Conservation (phyloP, 2,113 vertebrate species). For the Aptenodytes forsteri region DNA sequence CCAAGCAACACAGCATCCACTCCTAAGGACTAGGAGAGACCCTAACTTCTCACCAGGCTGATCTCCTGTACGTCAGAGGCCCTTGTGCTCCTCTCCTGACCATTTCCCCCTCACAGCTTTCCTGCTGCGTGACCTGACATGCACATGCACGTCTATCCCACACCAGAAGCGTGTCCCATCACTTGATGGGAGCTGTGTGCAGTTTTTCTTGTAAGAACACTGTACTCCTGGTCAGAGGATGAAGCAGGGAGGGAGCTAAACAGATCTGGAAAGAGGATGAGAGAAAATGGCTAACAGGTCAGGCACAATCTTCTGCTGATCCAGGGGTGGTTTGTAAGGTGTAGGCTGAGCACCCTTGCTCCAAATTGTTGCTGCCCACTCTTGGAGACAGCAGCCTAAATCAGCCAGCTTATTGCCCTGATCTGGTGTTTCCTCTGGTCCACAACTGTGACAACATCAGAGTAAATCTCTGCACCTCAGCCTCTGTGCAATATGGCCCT, state of each 20-base stretch:
- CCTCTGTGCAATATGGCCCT: not conserved
- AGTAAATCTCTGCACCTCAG: not conserved
- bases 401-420: not conserved
- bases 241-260: not conserved
- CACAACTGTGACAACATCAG: not conserved
- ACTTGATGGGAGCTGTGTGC: not conserved
- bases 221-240: not conserved
- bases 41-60: not conserved
- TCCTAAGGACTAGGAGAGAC: not conserved
- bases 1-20: not conserved
- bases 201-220: rapidly evolving
- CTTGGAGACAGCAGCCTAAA: not conserved
- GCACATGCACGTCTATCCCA: rapidly evolving
- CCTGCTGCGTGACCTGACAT: not conserved
- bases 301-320: not conserved
- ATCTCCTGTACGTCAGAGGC: not conserved
- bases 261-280: not conserved
- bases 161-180: not conserved
- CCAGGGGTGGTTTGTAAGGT: not conserved
- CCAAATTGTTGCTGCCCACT: not conserved
- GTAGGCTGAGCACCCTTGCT: not conserved
- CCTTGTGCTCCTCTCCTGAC: not conserved
- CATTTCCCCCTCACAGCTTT: not conserved
- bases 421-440: not conserved
- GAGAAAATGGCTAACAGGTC: rapidly evolving